A percentile compares a stretch with the other conserved stretches of the same genome.
Evolutionary conservation across 2,888 invertebrate species (phyloP).

Genomic region (Halictus ligatus): DNA sequence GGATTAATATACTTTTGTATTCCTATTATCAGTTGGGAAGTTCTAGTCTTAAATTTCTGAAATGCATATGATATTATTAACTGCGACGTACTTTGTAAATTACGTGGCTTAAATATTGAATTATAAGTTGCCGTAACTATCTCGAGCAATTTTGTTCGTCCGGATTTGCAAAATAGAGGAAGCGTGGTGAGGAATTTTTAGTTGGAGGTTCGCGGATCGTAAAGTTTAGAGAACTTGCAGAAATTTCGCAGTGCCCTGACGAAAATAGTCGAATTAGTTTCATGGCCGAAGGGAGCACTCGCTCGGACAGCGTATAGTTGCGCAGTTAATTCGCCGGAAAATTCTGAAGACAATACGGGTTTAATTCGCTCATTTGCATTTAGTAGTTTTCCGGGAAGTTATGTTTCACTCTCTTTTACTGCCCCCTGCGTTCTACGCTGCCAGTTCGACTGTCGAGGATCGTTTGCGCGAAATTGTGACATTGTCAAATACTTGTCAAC

Average conservation of each 20-base stretch:
- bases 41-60: no score
- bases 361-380: slow-evolving; percentile 38
- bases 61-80: no score
- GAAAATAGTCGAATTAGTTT: slow-evolving; percentile 30
- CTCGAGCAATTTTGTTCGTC: background rate
- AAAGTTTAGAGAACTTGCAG: slow-evolving; percentile 1
- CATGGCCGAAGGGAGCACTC: slow-evolving; percentile 9
- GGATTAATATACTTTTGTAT: no score
- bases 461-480: background rate
- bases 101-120: background rate
- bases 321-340: slow-evolving; percentile 33
- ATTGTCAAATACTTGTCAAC: background rate
- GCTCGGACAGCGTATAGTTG: slow-evolving; percentile 17
- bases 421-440: background rate
- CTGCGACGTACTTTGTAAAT: background rate
- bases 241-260: slow-evolving; percentile 22
- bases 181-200: background rate
- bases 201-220: slow-evolving; percentile 6
- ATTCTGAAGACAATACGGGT: slow-evolving; percentile 25
- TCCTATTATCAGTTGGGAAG: no score
- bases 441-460: background rate
- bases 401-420: slow-evolving; percentile 24
- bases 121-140: background rate
- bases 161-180: background rate
- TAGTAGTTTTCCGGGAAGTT: slow-evolving; percentile 25